A percentile compares a stretch with the other conserved stretches of the same genome.
These are phyloP conservation scores for Oligia latruncula DNA, from an alignment of 2,888 invertebrate genomes.

Conservation along the genomic window DNA sequence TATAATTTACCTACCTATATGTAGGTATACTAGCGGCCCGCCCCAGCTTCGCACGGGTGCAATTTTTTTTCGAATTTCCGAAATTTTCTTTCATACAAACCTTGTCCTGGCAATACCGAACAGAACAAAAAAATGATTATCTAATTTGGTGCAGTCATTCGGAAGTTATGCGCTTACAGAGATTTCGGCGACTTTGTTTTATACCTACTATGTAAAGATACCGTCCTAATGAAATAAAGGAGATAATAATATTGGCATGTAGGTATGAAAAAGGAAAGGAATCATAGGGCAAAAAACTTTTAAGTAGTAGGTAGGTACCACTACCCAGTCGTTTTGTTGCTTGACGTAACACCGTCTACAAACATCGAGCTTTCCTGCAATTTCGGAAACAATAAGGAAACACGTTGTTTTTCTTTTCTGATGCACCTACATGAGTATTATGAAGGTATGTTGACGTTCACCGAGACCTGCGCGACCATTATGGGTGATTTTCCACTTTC, in stretches of 20 bases:
- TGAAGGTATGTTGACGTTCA: slow-evolving; percentile 57
- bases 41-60: no score
- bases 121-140: no score
- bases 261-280: background rate
- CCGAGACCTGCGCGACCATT: slow-evolving; percentile 67
- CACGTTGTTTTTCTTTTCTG: slow-evolving; percentile 31
- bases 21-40: no score
- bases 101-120: no score
- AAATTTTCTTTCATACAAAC: no score
- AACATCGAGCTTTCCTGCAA: slow-evolving; percentile 39
- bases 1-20: no score
- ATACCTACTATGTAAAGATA: no score
- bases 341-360: slow-evolving; percentile 18
- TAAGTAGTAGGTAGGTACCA: background rate
- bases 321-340: slow-evolving; percentile 1
- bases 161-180: no score
- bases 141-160: no score
- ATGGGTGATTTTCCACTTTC: slow-evolving; percentile 85
- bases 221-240: background rate
- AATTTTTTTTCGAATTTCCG: no score
- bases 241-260: background rate
- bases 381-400: slow-evolving; percentile 40
- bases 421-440: slow-evolving; percentile 24
- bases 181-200: no score
- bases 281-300: background rate